phyloP scores from a whole-genome alignment of 2,113 vertebrate species.

The Phalacrocorax brasilianus region DNA sequence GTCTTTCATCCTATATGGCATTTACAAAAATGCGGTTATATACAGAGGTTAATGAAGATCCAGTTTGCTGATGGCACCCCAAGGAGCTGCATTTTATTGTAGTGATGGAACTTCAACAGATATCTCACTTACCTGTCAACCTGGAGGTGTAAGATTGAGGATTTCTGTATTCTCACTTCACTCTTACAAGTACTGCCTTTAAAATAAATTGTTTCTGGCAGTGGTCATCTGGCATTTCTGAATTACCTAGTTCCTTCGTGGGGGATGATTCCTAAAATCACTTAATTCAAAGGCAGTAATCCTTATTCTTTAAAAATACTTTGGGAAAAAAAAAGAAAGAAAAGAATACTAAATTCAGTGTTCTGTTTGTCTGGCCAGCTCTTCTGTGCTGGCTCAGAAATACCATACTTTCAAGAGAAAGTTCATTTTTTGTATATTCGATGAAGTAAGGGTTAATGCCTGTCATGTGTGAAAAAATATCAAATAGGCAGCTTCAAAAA shows the following conservation, averaged over 20 bases:
- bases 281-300: constrained; percentile 12
- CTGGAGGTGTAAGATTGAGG: background rate
- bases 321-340: background rate
- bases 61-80: background rate
- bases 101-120: background rate
- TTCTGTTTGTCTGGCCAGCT: background rate
- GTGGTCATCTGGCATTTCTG: background rate
- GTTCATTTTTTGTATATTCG: background rate
- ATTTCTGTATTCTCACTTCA: background rate
- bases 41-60: background rate
- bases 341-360: background rate
- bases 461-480: background rate
- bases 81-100: background rate
- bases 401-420: background rate
- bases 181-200: background rate
- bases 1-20: background rate
- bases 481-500: background rate
- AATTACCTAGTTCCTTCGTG: background rate
- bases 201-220: constrained; percentile 27
- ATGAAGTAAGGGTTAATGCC: background rate
- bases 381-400: background rate
- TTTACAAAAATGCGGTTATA: background rate
- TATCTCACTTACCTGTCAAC: background rate
- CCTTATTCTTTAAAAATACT: background rate
- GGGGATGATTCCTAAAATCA: constrained; percentile 11